Conservation (phyloP, 2,113 vertebrate genomes). For the Thunnus maccoyii region DNA sequence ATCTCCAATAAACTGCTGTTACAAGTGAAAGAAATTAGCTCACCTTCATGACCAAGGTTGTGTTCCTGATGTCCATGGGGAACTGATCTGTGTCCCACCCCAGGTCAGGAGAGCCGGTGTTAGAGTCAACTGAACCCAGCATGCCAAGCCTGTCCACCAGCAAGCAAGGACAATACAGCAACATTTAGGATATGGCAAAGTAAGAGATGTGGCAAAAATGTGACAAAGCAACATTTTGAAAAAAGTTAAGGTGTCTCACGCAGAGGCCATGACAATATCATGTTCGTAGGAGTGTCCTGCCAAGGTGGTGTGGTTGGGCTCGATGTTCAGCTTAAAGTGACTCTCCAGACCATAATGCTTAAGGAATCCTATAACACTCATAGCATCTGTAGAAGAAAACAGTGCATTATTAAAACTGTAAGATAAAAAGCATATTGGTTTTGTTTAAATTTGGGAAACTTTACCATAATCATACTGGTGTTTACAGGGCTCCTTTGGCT, state of each 20-base stretch:
- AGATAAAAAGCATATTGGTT: too few relatives aligned
- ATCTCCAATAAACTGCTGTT: not conserved
- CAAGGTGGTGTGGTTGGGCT: slow-evolving; percentile 83
- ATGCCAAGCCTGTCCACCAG: slow-evolving; percentile 75
- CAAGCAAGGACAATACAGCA: not conserved
- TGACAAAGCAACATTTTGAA: not conserved
- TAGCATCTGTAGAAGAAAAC: slow-evolving; percentile 65
- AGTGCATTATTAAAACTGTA: not conserved
- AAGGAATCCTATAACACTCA: slow-evolving; percentile 82
- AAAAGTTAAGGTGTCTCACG: slow-evolving; percentile 47
- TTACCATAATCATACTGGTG: slow-evolving; percentile 82
- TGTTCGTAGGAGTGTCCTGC: slow-evolving; percentile 81
- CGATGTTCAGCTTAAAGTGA: slow-evolving; percentile 82
- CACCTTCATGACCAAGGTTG: slow-evolving; percentile 83
- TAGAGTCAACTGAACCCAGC: slow-evolving; percentile 82
- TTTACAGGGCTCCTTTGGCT: slow-evolving; percentile 81
- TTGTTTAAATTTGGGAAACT: not conserved
- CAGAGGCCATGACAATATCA: slow-evolving; percentile 79
- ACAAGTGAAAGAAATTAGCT: not conserved
- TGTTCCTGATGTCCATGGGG: slow-evolving; percentile 82
- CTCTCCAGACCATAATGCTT: slow-evolving; percentile 77
- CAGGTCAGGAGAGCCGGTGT: slow-evolving; percentile 81
- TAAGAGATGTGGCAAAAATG: not conserved
- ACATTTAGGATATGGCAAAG: not conserved
- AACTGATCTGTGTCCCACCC: slow-evolving; percentile 83